Evolutionary conservation across 1,140 invertebrate species (phyloP).

Genomic region (Eueides isabella): DNA sequence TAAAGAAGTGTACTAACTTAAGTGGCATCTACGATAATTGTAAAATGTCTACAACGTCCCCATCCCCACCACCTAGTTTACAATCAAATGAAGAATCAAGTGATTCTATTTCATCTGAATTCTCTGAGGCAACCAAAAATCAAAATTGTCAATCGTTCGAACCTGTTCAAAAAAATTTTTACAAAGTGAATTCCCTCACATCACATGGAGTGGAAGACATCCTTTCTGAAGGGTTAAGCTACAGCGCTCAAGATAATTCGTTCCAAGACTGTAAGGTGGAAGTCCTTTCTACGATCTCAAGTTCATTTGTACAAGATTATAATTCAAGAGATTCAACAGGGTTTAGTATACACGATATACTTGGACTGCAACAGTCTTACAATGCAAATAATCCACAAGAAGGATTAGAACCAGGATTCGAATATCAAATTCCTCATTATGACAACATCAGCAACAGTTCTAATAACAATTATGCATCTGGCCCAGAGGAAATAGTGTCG

Average conservation of each 20-base stretch:
- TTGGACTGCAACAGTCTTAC: conserved; percentile 73
- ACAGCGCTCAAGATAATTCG: conserved; percentile 51
- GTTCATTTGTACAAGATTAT: conserved; percentile 71
- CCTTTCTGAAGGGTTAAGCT: conserved; percentile 59
- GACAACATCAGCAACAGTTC: conserved; percentile 70
- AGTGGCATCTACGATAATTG: conserved; percentile 27
- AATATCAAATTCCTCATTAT: conserved; percentile 71
- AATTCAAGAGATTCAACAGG: conserved; percentile 77
- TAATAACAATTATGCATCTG: conserved; percentile 59
- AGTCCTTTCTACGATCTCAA: conserved; percentile 55
- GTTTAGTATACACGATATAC: conserved; percentile 79
- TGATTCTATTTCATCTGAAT: conserved; percentile 60
- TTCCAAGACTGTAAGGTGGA: conserved; percentile 63
- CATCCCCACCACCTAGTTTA: conserved; percentile 58
- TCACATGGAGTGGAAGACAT: conserved; percentile 79
- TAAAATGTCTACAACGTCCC: conserved; percentile 58
- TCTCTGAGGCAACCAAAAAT: conserved; percentile 45
- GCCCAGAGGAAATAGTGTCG: conserved; percentile 54
- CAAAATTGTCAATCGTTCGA: conserved; percentile 45
- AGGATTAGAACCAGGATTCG: conserved; percentile 62
- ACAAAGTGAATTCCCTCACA: conserved; percentile 52
- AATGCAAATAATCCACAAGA: conserved; percentile 51
- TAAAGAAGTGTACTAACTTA: conserved; percentile 16
- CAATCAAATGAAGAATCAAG: conserved; percentile 63
- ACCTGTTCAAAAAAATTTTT: conserved; percentile 51